Evolutionary conservation across 2,797 vertebrate genomes (phyloP), one percentile per base, ranked within the genome.

Genomic region (Pogoniulus pusillus): DNA sequence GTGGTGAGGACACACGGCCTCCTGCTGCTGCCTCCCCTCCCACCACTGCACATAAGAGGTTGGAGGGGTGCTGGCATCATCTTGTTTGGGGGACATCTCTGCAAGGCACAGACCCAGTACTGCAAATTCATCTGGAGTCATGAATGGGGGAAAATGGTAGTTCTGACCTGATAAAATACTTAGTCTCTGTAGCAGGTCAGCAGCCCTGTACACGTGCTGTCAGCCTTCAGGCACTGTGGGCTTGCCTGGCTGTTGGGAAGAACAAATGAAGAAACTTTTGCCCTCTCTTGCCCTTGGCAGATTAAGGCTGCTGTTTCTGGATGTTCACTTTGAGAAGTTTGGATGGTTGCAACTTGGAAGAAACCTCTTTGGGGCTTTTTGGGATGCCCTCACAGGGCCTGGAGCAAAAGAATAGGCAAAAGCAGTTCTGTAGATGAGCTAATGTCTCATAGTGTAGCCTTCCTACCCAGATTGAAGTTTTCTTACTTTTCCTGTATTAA

Each of bases 1-100:
- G 20, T 62, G 45, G 55, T 4, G 9, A 63, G 77, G 78, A 15
- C 5, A 3, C 3, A 0, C 9, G 22, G 35, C 32, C 43, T 68
- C 41, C 54, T 22, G 29, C 74, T 27, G 47, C 53, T 20, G 60
- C 34, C 10, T 62, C 17, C n/a, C 32, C 35, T 0, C 0, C 60
- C 37, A 16, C 41, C 0, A 0, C 20, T 0, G 0, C 9, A 1
- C 2, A 0, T n/a, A 2, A 62, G 32, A 37, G 29, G 15, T 2
- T 51, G 55, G 32, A 17, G 24, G 22, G 7, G 24, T 81, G 29
- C 63, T 72, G 71, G 87, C 27, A 17, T 2, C 3, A 65, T 35
- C 47, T 37, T 4, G 2, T 37, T 22, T 29, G 7, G 39, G 57
- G 37, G 30, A 22, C 34, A 47, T 27, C 39, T 8, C 0, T 5